Conservation (phyloP, 2,888 invertebrate species). For the Euplexia lucipara region DNA sequence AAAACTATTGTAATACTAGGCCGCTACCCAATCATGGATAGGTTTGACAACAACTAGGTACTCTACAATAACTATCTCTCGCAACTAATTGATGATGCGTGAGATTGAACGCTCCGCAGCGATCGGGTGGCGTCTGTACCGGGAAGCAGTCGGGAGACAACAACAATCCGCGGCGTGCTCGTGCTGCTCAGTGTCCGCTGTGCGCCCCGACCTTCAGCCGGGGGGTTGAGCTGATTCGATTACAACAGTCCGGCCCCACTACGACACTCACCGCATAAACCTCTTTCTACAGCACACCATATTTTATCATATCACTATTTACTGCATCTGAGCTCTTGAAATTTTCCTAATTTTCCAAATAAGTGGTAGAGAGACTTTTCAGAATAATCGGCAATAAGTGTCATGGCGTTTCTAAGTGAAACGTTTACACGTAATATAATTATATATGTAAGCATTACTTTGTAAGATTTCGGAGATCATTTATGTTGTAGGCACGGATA, state of each 20-base stretch:
- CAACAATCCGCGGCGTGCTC: slow-evolving; percentile 4
- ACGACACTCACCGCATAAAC: background rate
- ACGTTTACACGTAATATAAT: background rate
- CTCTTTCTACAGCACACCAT: background rate
- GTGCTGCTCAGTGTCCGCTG: slow-evolving; percentile 13
- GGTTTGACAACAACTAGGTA: background rate
- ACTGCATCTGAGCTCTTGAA: background rate
- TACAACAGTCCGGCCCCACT: slow-evolving; percentile 7
- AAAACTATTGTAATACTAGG: background rate
- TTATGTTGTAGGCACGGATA: too few species aligned
- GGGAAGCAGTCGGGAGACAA: slow-evolving; percentile 1
- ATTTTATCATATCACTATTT: slow-evolving; percentile 7
- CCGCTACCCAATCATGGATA: background rate
- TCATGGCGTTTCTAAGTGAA: background rate
- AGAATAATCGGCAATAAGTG: background rate
- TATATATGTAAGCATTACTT: background rate
- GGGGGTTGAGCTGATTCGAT: slow-evolving; percentile 32
- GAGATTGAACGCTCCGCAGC: background rate
- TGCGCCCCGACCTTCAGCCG: slow-evolving; percentile 2
- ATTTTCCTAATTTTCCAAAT: slow-evolving; percentile 3
- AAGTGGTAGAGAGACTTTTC: background rate
- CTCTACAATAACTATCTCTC: background rate
- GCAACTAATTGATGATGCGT: background rate
- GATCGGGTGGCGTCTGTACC: slow-evolving; percentile 2
- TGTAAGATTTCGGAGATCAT: slow-evolving; percentile 5